phyloP scores from a whole-genome alignment of 2,797 vertebrate species.

The Triplophysa bombifrons region DNA sequence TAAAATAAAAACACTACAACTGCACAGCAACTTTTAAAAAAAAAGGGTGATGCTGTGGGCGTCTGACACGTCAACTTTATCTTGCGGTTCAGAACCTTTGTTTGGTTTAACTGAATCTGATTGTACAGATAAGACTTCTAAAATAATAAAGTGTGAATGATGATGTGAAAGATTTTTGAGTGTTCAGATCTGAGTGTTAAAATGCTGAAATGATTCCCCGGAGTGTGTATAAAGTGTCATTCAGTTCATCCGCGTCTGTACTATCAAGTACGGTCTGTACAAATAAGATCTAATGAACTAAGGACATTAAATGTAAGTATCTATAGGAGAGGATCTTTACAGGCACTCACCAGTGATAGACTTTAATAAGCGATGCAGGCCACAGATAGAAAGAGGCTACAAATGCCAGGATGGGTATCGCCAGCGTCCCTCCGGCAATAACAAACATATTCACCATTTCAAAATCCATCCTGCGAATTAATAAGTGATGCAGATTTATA shows the following conservation, averaged over 20 bases:
- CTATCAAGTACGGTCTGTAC: too few species aligned
- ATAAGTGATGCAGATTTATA: background rate
- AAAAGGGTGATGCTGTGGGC: too few species aligned
- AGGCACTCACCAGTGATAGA: constrained; percentile 82
- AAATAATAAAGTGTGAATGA: background rate
- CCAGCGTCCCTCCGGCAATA: constrained; percentile 80
- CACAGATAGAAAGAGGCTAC: constrained; percentile 83
- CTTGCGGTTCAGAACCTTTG: background rate
- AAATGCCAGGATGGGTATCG: constrained; percentile 85
- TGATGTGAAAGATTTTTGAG: background rate
- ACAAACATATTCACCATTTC: constrained; percentile 84
- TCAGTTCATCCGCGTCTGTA: too few species aligned
- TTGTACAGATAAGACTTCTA: background rate
- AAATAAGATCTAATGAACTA: background rate
- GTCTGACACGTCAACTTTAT: background rate
- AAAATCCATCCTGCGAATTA: constrained; percentile 75
- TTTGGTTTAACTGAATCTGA: background rate
- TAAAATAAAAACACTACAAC: too few species aligned
- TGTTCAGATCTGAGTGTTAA: background rate
- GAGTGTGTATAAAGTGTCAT: background rate
- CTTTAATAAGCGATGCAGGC: constrained; percentile 82
- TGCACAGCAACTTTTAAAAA: too few species aligned
- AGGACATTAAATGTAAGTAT: background rate
- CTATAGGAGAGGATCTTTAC: background rate
- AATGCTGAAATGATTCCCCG: background rate